phyloP scores from a whole-genome alignment of 2,113 vertebrate genomes.

The Rana temporaria region DNA sequence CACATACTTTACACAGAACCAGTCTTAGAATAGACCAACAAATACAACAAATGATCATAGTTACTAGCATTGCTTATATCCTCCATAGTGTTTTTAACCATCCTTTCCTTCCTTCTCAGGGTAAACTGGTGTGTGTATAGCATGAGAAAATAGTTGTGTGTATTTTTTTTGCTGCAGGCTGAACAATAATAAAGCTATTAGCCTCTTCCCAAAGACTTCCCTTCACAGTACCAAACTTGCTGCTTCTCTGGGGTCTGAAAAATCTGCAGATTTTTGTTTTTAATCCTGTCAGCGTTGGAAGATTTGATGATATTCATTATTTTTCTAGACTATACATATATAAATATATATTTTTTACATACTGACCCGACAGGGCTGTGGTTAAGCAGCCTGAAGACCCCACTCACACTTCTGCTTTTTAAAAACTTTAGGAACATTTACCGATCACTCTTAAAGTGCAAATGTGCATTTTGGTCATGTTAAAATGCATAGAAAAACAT shows the following conservation, averaged over 20 bases:
- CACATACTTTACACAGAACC: too few species aligned
- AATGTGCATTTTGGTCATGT: too few species aligned
- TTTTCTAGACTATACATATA: slow-evolving; percentile 37
- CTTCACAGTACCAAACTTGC: slow-evolving; percentile 18
- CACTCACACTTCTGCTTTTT: too few species aligned
- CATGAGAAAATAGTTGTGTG: background rate
- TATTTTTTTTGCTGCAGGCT: background rate
- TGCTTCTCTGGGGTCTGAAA: slow-evolving; percentile 3
- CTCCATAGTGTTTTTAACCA: too few species aligned
- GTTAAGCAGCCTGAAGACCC: background rate
- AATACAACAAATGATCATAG: too few species aligned
- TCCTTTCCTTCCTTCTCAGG: slow-evolving; percentile 1
- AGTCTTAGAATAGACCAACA: too few species aligned
- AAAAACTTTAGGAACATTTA: too few species aligned
- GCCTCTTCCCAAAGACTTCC: slow-evolving; percentile 1
- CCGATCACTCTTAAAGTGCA: too few species aligned
- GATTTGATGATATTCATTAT: slow-evolving; percentile 31
- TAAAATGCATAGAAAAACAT: too few species aligned
- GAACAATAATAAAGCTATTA: slow-evolving; percentile 3
- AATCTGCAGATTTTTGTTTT: background rate
- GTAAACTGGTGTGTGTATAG: background rate
- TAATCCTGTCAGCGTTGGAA: slow-evolving; percentile 4
- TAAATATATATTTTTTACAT: slow-evolving; percentile 32
- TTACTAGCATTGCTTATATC: too few species aligned
- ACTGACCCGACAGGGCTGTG: slow-evolving; percentile 4